Conservation (phyloP, 2,888 invertebrate species). For the Eupithecia dodoneata region DNA sequence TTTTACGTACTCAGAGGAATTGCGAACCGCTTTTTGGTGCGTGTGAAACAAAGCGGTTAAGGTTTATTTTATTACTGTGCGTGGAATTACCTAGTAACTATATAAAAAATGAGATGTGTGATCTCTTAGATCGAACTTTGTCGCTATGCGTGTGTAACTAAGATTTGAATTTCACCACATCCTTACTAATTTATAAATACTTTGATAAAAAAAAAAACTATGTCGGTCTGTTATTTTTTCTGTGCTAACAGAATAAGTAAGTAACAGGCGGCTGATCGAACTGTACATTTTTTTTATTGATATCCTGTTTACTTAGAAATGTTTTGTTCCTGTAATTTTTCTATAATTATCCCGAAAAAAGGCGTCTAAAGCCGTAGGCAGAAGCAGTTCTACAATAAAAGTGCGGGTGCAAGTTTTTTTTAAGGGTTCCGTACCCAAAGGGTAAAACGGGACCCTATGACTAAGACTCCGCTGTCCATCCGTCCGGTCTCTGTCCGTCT, state of each 20-base stretch:
- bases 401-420: neutral
- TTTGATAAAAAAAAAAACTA: neutral
- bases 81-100: neutral
- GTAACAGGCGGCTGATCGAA: too few relatives aligned
- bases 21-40: conserved; percentile 21
- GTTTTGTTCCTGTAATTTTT: too few relatives aligned
- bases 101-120: neutral
- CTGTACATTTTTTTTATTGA: too few relatives aligned
- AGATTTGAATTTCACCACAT: neutral
- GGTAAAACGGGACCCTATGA: too few relatives aligned
- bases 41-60: neutral
- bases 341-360: neutral
- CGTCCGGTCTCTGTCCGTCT: too few relatives aligned
- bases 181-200: neutral
- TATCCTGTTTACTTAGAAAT: too few relatives aligned
- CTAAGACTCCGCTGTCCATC: too few relatives aligned
- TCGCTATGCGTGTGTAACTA: neutral
- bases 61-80: neutral
- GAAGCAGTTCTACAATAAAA: neutral
- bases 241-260: too few relatives aligned
- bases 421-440: too few relatives aligned
- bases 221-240: neutral
- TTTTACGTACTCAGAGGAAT: conserved; percentile 23
- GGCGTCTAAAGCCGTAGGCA: neutral
- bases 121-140: neutral